Evolutionary conservation across 2,797 vertebrate genomes (phyloP).

Genomic region (Arrhamphus sclerolepis): DNA sequence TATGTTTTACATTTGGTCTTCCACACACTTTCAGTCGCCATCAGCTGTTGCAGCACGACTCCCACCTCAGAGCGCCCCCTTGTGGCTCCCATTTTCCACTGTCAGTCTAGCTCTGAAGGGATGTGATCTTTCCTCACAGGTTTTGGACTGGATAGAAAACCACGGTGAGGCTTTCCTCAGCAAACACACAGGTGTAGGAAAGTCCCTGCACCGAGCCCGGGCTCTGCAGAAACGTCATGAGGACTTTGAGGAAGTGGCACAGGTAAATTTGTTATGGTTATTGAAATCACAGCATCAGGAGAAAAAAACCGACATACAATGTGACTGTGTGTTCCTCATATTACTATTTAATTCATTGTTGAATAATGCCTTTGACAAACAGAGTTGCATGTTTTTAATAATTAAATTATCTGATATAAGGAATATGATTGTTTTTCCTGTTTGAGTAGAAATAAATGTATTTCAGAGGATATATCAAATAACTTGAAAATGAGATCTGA

Average conservation of each 20-base stretch:
- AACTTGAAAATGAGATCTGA: no score
- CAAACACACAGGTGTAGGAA: slow-evolving; percentile 96
- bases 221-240: slow-evolving; percentile 96
- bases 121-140: slow-evolving; percentile 74
- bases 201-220: slow-evolving; percentile 93
- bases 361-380: no score
- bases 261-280: slow-evolving; percentile 78
- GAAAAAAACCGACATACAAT: no score
- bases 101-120: not conserved
- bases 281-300: no score
- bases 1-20: slow-evolving; percentile 8
- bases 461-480: no score
- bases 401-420: no score
- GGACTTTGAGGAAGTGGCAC: slow-evolving; percentile 97
- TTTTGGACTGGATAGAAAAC: slow-evolving; percentile 99
- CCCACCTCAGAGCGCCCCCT: slow-evolving; percentile 44
- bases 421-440: no score
- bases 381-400: no score
- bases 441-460: no score
- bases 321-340: no score
- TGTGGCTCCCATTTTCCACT: slow-evolving; percentile 25
- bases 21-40: slow-evolving; percentile 10
- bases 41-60: slow-evolving; percentile 8
- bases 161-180: slow-evolving; percentile 97
- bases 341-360: no score